Conservation (phyloP, 2,113 vertebrate genomes). For the Corvus moneduloides region DNA sequence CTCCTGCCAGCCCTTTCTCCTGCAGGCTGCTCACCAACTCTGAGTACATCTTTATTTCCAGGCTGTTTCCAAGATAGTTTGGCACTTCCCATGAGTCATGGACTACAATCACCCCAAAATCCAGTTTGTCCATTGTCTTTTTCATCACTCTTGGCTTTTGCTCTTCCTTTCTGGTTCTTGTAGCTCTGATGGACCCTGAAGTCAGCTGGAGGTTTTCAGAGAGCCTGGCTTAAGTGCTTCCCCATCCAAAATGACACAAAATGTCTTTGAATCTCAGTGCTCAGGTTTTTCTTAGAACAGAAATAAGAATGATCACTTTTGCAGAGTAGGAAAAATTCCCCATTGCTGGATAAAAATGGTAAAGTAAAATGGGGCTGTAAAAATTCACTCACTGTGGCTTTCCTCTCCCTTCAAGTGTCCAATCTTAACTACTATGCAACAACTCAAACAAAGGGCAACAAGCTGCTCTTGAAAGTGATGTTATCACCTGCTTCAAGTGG, state of each 20-base stretch:
- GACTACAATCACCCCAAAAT: background rate
- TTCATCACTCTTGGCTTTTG: background rate
- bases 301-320: background rate
- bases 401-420: background rate
- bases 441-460: background rate
- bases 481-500: background rate
- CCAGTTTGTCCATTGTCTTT: background rate
- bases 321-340: background rate
- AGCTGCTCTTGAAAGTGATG: background rate
- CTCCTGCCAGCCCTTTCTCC: background rate
- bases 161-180: background rate
- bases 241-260: background rate
- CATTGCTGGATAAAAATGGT: background rate
- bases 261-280: background rate
- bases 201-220: background rate
- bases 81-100: background rate
- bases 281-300: background rate
- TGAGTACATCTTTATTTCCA: background rate
- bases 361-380: background rate
- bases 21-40: background rate
- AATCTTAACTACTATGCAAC: background rate
- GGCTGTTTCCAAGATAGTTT: background rate
- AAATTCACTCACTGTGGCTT: background rate
- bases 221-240: background rate
- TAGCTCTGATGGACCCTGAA: background rate